Evolutionary conservation across 2,797 vertebrate genomes (phyloP), one percentile per base, ranked within the genome.

Genomic region (Bucorvus abyssinicus): DNA sequence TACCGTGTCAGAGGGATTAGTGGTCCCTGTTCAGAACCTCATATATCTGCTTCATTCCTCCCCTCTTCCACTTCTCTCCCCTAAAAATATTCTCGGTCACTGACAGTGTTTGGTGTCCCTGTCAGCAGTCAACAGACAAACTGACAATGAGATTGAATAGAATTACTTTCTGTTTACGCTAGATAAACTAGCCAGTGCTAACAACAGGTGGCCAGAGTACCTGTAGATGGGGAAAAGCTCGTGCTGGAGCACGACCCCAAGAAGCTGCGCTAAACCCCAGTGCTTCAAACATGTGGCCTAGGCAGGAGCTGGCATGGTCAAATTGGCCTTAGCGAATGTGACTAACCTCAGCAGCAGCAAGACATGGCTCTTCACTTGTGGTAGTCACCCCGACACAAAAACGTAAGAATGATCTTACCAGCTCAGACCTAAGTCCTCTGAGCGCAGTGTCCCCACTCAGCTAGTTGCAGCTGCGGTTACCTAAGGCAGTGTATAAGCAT

Each of bases 101-200:
- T 49, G 63, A 81, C 67, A 49, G 44, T 57, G 32, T 90, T 95
- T 84, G 64, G n/a, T 60, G 87, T 45, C 56, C 84, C 61, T 80
- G 63, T 84, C 61, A 87, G 84, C 45, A 74, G 79, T 44, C 73
- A 95, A 68, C 56, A 82, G 63, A 90, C 80, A 82, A 76, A 29
- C 40, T 93, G 70, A 60, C 85, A 82, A 96, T 87, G 82, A 42
- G 34, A 79, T 23, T 50, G 94, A 97, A 96, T 91, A 94, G 89
- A 96, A 95, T 95, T 84, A 93, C 95, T 97, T 94, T 96, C 95
- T 96, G 89, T 94, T 96, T 91, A 80, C 4, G 0, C 12, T 65
- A 94, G 95, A 97, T 96, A 95, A 94, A 94, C 70, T 40, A 83
- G 52, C 45, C 63, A 87, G 70, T 24, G 70, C 77, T 96, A 89